These are phyloP conservation scores for Pseudotriccus pelzelni DNA, from an alignment of 2,797 vertebrate species.

Conservation along the genomic window DNA sequence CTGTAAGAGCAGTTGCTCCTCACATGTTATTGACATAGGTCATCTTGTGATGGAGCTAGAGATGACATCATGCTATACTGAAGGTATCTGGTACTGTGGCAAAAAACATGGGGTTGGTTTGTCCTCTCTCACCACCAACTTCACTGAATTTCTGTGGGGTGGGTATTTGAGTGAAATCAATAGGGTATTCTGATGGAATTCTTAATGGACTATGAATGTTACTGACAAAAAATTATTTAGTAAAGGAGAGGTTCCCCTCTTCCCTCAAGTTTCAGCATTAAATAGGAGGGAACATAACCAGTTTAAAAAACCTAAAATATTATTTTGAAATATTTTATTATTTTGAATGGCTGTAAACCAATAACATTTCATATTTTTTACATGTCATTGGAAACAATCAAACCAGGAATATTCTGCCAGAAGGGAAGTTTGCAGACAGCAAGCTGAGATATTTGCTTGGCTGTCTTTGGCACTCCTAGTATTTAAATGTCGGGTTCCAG, in stretches of 20 bases:
- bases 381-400: neutral
- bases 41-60: neutral
- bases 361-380: neutral
- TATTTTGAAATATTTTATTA: neutral
- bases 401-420: neutral
- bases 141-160: neutral
- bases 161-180: neutral
- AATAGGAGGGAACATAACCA: neutral
- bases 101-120: neutral
- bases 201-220: neutral
- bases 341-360: neutral
- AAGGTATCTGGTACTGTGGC: neutral
- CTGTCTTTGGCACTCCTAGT: neutral
- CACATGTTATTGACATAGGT: constrained; percentile 1
- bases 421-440: neutral
- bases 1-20: neutral
- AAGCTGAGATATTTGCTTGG: neutral
- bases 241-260: neutral
- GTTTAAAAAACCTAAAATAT: neutral
- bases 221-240: neutral
- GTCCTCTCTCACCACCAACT: neutral
- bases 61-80: neutral
- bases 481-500: neutral
- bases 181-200: neutral
- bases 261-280: neutral